phyloP scores from a whole-genome alignment of 2,113 vertebrate species.

The Diadophis punctatus region DNA sequence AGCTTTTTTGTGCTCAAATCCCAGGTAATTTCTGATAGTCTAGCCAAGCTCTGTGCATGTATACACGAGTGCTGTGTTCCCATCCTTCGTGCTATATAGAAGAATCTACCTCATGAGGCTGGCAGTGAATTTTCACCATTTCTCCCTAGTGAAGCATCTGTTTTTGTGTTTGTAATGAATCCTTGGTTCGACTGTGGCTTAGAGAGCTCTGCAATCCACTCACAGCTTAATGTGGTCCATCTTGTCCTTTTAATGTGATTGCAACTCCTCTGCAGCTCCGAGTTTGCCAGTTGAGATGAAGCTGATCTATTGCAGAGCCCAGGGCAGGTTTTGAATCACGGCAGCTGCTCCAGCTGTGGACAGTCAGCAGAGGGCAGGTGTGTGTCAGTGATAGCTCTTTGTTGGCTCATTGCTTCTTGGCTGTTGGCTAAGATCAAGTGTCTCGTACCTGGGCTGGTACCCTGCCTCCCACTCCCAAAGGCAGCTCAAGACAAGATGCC shows the following conservation, averaged over 20 bases:
- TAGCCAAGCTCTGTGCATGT: rapidly evolving
- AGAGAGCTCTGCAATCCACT: neutral
- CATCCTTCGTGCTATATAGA: neutral
- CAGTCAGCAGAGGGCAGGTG: slow-evolving; percentile 44
- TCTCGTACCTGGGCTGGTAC: neutral
- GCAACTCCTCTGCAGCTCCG: neutral
- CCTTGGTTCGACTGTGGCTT: neutral
- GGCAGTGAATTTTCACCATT: neutral
- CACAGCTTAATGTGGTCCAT: neutral
- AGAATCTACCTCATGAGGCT: neutral
- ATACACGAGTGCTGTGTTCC: neutral
- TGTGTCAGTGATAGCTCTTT: neutral
- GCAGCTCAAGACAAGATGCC: neutral
- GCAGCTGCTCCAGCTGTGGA: neutral
- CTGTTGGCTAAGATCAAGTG: neutral
- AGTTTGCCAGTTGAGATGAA: rapidly evolving
- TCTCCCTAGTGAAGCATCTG: neutral
- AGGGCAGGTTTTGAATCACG: neutral
- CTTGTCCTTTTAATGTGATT: neutral
- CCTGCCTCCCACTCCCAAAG: neutral
- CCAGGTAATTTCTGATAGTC: neutral
- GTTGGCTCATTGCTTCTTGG: neutral
- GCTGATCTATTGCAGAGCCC: neutral
- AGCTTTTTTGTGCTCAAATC: rapidly evolving
- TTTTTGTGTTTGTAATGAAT: neutral